Percentiles rank a stretch among this genome's conserved stretches.
phyloP scores from a whole-genome alignment of 92 coral and sea anemone genomes.

The Phenganax stokvisi region DNA sequence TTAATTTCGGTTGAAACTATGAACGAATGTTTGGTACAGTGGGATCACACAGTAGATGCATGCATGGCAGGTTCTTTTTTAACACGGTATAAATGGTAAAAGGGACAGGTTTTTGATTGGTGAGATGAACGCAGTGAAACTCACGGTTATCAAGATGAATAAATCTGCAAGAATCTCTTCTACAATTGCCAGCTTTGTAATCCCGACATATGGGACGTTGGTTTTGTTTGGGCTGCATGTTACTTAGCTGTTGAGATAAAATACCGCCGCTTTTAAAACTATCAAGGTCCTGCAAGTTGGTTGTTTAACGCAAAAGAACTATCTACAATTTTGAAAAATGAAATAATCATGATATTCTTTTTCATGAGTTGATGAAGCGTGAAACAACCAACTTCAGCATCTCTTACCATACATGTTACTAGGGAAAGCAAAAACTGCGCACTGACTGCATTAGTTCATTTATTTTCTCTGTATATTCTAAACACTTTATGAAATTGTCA shows the following conservation, averaged over 20 bases:
- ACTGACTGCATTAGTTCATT: too few relatives aligned
- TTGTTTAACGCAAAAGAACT: neutral
- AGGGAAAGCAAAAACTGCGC: neutral
- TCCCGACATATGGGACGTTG: slow-evolving; percentile 99
- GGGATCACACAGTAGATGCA: too few relatives aligned
- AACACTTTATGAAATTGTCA: too few relatives aligned
- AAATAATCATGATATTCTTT: neutral
- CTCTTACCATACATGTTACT: neutral
- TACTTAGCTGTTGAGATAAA: slow-evolving; percentile 42
- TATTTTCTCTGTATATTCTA: too few relatives aligned
- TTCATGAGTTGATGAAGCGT: neutral
- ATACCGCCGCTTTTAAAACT: slow-evolving; percentile 22
- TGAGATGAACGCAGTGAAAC: slow-evolving; percentile 25
- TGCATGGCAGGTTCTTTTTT: too few relatives aligned
- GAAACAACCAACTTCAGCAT: slow-evolving; percentile 4
- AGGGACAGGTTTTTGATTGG: too few relatives aligned
- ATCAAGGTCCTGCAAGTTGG: neutral
- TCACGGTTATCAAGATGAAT: slow-evolving; percentile 99
- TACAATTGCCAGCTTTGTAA: slow-evolving; percentile 96
- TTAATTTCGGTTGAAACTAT: too few relatives aligned
- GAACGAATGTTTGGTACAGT: too few relatives aligned
- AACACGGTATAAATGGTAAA: too few relatives aligned
- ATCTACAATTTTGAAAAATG: too few relatives aligned
- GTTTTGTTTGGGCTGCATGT: slow-evolving; percentile 47
- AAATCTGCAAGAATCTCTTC: slow-evolving; percentile 99